Base-by-base conservation (phyloP, 1,140 invertebrate species). In the Ceratina australensis region DNA sequence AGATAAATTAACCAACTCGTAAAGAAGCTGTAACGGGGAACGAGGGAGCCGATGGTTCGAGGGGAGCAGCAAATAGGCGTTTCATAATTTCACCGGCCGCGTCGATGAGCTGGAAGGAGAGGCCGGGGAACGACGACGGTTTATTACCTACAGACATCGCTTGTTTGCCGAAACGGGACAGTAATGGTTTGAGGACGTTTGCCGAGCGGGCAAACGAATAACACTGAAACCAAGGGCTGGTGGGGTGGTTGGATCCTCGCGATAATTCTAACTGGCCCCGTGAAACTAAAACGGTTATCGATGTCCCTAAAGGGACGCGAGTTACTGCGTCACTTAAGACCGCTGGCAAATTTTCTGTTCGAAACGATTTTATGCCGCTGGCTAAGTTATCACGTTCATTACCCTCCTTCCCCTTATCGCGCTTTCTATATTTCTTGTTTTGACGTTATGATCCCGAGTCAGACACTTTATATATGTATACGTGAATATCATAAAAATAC, bases 61-160 rank as follows among this genome's bases (percentile, higher is more conserved):
- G 68, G 76, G 57, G 56, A 64, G 24, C 12, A 20, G 7, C 28
- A 61, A 79, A 67, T 68, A 68, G 64, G 42, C 72, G 42, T 79
- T 65, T 66, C 54, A 74, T 74, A 74, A 79, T 75, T 79, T 79
- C 52, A 26, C 49, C 67, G 22, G 33, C 15, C 50, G 64, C 63
- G 52, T 74, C 77, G 50, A 79, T 67, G 54, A 75, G 24, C 59
- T 28, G 64, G 49, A 72, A 57, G 69, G 56, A 67, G 54, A 42
- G n/a, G n/a, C 33, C 33, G 33, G 33, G 10, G 33, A 42, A 42
- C n/a, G n/a, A n/a, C n/a, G 33, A 77, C 61, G 68, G 72, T 84
- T 84, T 84, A 84, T 83, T 83, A 83, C 61, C 68, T 64, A 80
- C 72, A 57, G 64, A 76, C 67, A 72, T 64, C 52, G 65, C 42